Evolutionary conservation across 2,797 vertebrate genomes (phyloP).

Genomic region (Scolopax bukidnonensis): DNA sequence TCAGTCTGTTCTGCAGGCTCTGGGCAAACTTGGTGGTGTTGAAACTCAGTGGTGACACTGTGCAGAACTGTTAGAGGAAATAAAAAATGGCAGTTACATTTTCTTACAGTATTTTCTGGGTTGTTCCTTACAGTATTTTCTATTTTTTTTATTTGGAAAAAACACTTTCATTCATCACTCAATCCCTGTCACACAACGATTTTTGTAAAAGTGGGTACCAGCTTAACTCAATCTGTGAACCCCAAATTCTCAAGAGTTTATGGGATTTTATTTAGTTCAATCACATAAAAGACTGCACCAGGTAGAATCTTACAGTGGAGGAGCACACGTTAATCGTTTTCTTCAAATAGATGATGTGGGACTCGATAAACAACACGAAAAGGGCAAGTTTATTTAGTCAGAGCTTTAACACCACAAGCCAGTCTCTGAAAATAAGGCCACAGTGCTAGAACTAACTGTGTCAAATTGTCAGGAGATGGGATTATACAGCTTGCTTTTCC

Average conservation of each 20-base stretch:
- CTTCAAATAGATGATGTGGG: not conserved
- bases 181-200: not conserved
- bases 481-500: not conserved
- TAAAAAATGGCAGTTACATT: not conserved
- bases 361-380: not conserved
- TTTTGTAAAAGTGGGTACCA: not conserved
- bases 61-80: not conserved
- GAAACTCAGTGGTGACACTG: not conserved
- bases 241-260: not conserved
- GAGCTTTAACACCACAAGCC: not conserved
- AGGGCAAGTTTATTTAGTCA: not conserved
- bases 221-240: not conserved
- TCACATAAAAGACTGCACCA: not conserved
- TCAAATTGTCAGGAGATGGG: not conserved
- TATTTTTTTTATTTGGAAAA: not conserved
- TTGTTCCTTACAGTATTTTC: not conserved
- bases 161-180: not conserved
- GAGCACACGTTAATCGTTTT: not conserved
- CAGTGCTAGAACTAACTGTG: not conserved
- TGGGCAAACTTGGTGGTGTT: not conserved
- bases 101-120: not conserved
- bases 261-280: not conserved
- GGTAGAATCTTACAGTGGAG: not conserved
- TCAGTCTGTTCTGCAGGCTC: not conserved
- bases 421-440: not conserved